These are phyloP conservation scores for Abrostola tripartita DNA, from an alignment of 2,888 invertebrate genomes.

Conservation along the genomic window DNA sequence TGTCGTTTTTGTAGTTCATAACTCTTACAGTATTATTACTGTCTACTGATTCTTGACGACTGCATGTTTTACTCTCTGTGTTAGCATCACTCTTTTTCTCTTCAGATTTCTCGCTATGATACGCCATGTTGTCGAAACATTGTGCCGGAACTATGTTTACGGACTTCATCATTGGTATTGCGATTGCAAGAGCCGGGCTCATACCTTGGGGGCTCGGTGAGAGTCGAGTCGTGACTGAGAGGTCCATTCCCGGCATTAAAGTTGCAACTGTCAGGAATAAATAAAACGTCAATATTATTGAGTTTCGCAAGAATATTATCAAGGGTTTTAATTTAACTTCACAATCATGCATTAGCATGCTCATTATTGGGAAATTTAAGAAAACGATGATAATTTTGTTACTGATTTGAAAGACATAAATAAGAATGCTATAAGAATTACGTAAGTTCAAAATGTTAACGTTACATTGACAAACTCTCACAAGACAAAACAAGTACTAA, in stretches of 20 bases:
- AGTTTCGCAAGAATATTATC: constrained; percentile 8
- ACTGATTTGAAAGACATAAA: constrained; percentile 14
- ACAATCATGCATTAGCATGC: constrained; percentile 66
- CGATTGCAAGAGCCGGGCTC: constrained; percentile 89
- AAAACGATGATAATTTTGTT: constrained; percentile 8
- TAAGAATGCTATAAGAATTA: constrained; percentile 20
- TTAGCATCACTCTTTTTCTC: constrained; percentile 60
- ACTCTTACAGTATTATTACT: constrained; percentile 78
- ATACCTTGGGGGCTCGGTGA: constrained; percentile 91
- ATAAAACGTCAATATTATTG: constrained; percentile 21
- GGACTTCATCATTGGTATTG: constrained; percentile 89
- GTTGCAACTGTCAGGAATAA: constrained; percentile 80
- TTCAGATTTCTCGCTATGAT: constrained; percentile 76
- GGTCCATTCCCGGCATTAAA: constrained; percentile 88
- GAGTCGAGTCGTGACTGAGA: constrained; percentile 90
- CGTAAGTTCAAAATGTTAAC: constrained; percentile 32
- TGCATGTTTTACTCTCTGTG: constrained; percentile 69
- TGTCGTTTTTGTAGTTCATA: constrained; percentile 79
- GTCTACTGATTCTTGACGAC: constrained; percentile 76
- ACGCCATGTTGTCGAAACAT: constrained; percentile 86
- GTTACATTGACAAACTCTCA: constrained; percentile 47
- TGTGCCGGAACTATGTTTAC: constrained; percentile 84
- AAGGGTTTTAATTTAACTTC: constrained; percentile 31
- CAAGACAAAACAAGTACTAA: constrained; percentile 54
- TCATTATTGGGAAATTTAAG: constrained; percentile 26